Base-by-base conservation (phyloP, 2,888 invertebrate genomes). In the Bibio marci region DNA sequence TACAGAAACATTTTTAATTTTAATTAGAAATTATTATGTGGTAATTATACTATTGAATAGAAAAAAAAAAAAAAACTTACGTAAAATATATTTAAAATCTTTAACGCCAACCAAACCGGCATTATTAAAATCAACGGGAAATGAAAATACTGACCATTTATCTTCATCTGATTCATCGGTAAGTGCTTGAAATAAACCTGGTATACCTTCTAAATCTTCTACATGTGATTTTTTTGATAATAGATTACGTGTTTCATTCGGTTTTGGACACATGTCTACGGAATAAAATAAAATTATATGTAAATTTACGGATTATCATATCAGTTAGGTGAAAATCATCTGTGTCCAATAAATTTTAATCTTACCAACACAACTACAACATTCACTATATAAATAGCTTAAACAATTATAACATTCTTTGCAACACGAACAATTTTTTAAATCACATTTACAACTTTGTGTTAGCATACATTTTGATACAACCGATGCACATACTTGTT, bases 381-480 rank as follows among this genome's bases (percentile, higher is more conserved):
- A 95, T 61, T 94, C 91, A 47, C 76, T 79, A 61, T 88, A 94
- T 37, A 91, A 70, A 52, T 80, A 78, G 48, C 80, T 82, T 41
- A 95, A 70, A 55, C 95, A 95, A 53, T 76, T 80, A 50, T 80
- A 81, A 54, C 95, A 95, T 56, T 92, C 90, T 52, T 82, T 82
- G 64, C 91, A 94, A 57, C 92, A 94, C n/a, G 85, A 80, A 56
- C 90, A 90, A 57, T 85, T 86, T 53, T 77, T 80, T 51, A 88
- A 67, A 58, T 94, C 90, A 63, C 95, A 95, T 60, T 91, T 91
- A 65, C 95, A 95, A 37, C 90, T 86, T 58, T 91, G 87, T 12
- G 92, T 92, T 45, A 95, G 66, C 76, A 94, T 82, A 61, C 95
- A 95, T 64, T 94, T 94, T 54, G 90, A 91, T 37, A 95, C 95